These are phyloP conservation scores for Scaptomyza pallida DNA, from an alignment of 1,140 invertebrate genomes.

Conservation along the genomic window DNA sequence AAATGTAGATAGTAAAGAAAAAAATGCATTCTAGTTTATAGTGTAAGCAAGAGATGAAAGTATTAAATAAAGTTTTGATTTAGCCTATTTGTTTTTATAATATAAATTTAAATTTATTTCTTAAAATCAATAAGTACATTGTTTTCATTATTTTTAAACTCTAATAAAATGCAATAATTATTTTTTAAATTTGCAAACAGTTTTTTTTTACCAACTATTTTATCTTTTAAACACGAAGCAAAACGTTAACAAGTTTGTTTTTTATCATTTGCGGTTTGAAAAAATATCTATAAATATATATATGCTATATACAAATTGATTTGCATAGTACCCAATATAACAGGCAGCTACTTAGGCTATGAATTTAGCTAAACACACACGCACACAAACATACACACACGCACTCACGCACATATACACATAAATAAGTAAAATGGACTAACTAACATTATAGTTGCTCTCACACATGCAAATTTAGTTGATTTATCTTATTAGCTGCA, in stretches of 20 bases:
- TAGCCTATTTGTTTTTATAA: conserved; percentile 8
- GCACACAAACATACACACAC: not conserved
- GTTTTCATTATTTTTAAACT: conserved; percentile 26
- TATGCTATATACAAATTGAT: conserved; percentile 29
- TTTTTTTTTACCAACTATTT: conserved; percentile 39
- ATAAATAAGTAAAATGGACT: conserved; percentile 61
- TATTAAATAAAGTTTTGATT: conserved; percentile 39
- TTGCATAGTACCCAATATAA: conserved; percentile 7
- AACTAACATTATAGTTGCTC: conserved; percentile 45
- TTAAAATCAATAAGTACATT: conserved; percentile 68
- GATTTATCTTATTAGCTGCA: not conserved
- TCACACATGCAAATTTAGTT: not conserved
- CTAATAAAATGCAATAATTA: conserved; percentile 67
- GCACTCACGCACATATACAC: not conserved
- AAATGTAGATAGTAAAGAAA: conserved; percentile 21
- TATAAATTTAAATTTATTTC: conserved; percentile 41
- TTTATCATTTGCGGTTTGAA: conserved; percentile 47
- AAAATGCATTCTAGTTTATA: conserved; percentile 31
- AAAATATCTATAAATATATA: conserved; percentile 37
- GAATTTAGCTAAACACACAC: not conserved
- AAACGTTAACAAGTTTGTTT: conserved; percentile 62
- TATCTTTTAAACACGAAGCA: conserved; percentile 55
- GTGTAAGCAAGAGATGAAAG: conserved; percentile 31
- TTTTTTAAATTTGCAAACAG: conserved; percentile 41
- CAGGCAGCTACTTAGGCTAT: conserved; percentile 1